Conservation (phyloP, 1,140 invertebrate genomes). For the Aricia agestis region DNA sequence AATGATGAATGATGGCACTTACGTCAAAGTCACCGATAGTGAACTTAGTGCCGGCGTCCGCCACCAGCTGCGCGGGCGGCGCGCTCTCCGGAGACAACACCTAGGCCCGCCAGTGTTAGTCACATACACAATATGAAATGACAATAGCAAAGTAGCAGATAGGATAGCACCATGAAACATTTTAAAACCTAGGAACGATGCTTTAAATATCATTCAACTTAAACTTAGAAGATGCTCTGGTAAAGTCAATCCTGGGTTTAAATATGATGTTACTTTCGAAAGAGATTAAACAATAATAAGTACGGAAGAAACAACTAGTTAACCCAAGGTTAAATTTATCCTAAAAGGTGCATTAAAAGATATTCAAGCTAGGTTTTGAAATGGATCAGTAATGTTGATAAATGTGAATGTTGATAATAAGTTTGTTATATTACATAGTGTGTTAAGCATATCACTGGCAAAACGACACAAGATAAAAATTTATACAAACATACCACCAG, state of each 20-base stretch:
- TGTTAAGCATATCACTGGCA: too few species aligned
- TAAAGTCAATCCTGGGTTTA: too few species aligned
- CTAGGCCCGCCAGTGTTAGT: slow-evolving; percentile 46
- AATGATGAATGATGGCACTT: slow-evolving; percentile 43
- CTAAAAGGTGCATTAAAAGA: too few species aligned
- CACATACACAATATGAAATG: slow-evolving; percentile 23
- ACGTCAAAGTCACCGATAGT: slow-evolving; percentile 80
- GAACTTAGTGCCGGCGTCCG: slow-evolving; percentile 74
- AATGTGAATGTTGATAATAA: too few species aligned
- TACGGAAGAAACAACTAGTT: too few species aligned
- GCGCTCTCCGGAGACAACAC: slow-evolving; percentile 77
- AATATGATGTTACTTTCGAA: too few species aligned
- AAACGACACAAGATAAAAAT: too few species aligned
- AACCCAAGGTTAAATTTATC: too few species aligned
- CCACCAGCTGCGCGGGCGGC: slow-evolving; percentile 76
- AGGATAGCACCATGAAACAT: neutral
- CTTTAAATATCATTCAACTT: neutral
- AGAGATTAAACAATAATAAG: too few species aligned
- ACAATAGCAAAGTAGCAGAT: neutral
- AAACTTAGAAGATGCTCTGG: neutral
- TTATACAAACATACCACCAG: too few species aligned
- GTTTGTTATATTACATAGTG: too few species aligned
- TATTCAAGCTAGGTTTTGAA: neutral
- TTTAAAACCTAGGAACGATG: neutral
- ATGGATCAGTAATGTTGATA: neutral